Conservation (phyloP, 2,888 invertebrate genomes). For the Apamea epomidion region DNA sequence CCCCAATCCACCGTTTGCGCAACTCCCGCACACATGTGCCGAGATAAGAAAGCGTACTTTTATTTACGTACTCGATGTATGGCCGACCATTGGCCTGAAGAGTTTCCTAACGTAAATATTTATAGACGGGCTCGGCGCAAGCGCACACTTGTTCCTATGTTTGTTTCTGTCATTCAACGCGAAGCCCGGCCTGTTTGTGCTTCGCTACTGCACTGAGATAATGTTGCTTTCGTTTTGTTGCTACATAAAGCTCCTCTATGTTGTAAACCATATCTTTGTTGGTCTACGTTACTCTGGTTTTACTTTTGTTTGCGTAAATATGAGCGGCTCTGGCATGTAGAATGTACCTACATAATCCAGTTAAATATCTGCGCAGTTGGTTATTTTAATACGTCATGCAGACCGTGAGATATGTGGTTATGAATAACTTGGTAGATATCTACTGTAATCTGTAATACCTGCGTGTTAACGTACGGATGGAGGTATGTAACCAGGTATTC, state of each 20-base stretch:
- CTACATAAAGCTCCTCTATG: conserved; percentile 70
- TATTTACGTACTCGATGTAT: conserved; percentile 83
- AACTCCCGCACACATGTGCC: conserved; percentile 82
- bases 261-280: conserved; percentile 66
- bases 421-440: conserved; percentile 44
- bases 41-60: conserved; percentile 89
- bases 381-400: conserved; percentile 27
- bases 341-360: conserved; percentile 19
- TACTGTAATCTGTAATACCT: conserved; percentile 18
- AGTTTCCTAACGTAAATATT: conserved; percentile 90
- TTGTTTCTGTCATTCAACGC: conserved; percentile 89
- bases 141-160: conserved; percentile 87
- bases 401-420: conserved; percentile 51
- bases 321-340: conserved; percentile 42
- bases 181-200: conserved; percentile 75
- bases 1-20: conserved; percentile 82
- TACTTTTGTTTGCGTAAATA: conserved; percentile 63
- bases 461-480: not conserved
- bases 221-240: conserved; percentile 77
- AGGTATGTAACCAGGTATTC: conserved; percentile 28
- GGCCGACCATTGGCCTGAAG: conserved; percentile 88
- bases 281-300: conserved; percentile 63
- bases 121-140: conserved; percentile 83
- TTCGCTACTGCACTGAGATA: conserved; percentile 66
- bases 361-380: conserved; percentile 44